Conservation (phyloP, 2,113 vertebrate species). For the Oreotrochilus melanogaster region DNA sequence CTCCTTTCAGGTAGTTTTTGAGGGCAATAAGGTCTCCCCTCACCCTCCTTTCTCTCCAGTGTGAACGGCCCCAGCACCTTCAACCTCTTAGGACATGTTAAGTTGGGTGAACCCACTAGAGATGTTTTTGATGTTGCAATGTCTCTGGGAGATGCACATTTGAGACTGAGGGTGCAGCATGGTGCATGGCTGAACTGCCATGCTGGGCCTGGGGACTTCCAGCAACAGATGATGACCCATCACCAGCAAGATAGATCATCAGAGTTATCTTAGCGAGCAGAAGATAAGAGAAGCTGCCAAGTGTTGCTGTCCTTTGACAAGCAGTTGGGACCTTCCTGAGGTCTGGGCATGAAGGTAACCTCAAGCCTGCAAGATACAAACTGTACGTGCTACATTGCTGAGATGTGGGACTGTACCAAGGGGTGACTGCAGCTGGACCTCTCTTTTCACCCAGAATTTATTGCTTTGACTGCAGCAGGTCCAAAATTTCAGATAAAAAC, state of each 20-base stretch:
- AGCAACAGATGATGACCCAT: background rate
- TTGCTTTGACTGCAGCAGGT: background rate
- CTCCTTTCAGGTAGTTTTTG: too few relatives aligned
- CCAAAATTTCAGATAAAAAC: background rate
- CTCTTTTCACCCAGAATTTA: background rate
- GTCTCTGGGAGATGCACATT: background rate
- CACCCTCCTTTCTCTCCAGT: too few relatives aligned
- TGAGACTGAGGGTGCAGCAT: background rate
- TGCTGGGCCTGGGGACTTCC: fast-evolving
- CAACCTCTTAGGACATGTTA: too few relatives aligned
- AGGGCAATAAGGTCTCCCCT: too few relatives aligned
- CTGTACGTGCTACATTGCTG: background rate
- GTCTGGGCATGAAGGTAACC: fast-evolving
- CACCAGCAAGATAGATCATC: background rate
- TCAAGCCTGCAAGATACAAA: fast-evolving
- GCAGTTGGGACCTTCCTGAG: background rate
- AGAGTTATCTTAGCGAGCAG: too few relatives aligned
- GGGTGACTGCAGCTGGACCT: fast-evolving
- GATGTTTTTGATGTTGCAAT: background rate
- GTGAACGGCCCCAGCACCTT: too few relatives aligned
- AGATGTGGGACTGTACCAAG: background rate
- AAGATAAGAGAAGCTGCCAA: background rate
- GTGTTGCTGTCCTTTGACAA: fast-evolving
- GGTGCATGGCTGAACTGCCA: background rate
- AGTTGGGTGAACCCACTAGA: fast-evolving